These are phyloP conservation scores for Zoroaster sp. DNA, from an alignment of 53 echinoderm and acorn worm genomes.

Conservation along the genomic window DNA sequence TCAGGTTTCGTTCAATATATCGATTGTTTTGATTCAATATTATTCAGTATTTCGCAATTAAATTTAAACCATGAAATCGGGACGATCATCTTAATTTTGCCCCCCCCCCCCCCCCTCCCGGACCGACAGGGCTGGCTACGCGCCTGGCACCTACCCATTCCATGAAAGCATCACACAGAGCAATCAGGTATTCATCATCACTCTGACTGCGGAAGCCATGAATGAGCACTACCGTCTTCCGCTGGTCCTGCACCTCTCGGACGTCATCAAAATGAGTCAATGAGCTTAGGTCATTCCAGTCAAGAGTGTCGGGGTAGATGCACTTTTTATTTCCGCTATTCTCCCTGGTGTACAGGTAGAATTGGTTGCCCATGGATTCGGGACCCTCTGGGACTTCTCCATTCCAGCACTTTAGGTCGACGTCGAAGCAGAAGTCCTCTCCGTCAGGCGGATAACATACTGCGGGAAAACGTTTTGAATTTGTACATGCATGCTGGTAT, in stretches of 20 bases:
- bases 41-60: too few species aligned
- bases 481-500: too few species aligned
- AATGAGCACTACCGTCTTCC: constrained; percentile 55
- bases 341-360: constrained; percentile 55
- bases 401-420: constrained; percentile 38
- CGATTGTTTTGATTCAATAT: too few species aligned
- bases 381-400: constrained; percentile 42
- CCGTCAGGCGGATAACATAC: background rate
- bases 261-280: constrained; percentile 17
- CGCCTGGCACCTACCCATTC: background rate
- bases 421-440: background rate
- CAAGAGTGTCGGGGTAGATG: background rate
- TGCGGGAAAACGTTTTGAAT: too few species aligned
- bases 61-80: too few species aligned
- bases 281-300: background rate
- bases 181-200: background rate
- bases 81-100: too few species aligned
- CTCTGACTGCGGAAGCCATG: constrained; percentile 60
- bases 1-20: too few species aligned
- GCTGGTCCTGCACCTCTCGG: too few species aligned
- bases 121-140: too few species aligned
- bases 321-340: background rate
- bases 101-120: too few species aligned
- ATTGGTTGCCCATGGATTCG: constrained; percentile 20
- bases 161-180: constrained; percentile 31